Conservation (phyloP, 2,113 vertebrate genomes). For the Salvelinus sp. region DNA sequence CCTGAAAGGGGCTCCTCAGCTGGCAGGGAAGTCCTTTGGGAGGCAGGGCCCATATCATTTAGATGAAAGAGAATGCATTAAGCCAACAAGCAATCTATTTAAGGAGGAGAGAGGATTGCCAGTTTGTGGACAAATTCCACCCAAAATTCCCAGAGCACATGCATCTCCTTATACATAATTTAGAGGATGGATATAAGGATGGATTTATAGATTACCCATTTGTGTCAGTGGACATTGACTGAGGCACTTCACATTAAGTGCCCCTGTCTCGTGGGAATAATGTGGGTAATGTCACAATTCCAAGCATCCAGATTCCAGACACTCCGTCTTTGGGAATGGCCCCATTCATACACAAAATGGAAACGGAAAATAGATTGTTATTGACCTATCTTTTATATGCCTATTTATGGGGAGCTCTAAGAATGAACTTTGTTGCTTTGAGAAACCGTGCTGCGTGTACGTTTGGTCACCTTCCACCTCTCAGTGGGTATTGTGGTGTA, state of each 20-base stretch:
- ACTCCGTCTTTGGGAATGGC: neutral
- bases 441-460: neutral
- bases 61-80: constrained; percentile 50
- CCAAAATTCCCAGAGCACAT: constrained; percentile 18
- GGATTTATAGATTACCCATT: constrained; percentile 45
- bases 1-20: constrained; percentile 28
- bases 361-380: neutral
- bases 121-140: constrained; percentile 25
- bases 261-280: constrained; percentile 21
- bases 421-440: too few relatives aligned
- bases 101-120: constrained; percentile 12
- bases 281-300: neutral
- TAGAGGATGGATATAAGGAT: constrained; percentile 34
- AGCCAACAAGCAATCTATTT: constrained; percentile 40
- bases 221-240: constrained; percentile 49
- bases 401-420: too few relatives aligned
- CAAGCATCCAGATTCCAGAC: neutral
- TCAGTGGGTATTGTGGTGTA: neutral
- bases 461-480: neutral
- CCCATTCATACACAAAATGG: too few relatives aligned
- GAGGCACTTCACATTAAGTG: constrained; percentile 42
- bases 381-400: too few relatives aligned
- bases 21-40: constrained; percentile 39
- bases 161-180: constrained; percentile 46
- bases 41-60: constrained; percentile 39